phyloP scores from a whole-genome alignment of 2,888 invertebrate species.

The Enoplolaimus lenunculus region DNA sequence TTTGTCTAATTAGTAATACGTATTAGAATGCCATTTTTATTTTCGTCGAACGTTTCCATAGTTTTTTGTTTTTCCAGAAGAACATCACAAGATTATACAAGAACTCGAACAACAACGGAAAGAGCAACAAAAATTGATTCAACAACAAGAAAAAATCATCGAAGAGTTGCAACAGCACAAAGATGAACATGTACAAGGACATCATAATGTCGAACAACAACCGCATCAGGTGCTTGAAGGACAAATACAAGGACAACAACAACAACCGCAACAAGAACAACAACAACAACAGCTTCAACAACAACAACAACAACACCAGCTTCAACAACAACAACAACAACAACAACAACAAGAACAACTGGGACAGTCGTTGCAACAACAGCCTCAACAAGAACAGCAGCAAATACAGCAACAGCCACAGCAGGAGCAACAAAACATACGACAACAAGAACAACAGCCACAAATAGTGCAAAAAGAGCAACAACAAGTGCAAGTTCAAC shows the following conservation, averaged over 20 bases:
- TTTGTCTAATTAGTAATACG: no score
- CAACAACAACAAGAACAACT: neutral
- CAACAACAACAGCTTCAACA: neutral
- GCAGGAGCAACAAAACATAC: neutral
- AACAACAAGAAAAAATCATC: slow-evolving; percentile 38
- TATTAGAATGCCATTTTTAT: no score
- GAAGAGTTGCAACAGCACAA: slow-evolving; percentile 39
- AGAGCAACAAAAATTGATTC: slow-evolving; percentile 35
- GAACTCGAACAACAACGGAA: slow-evolving; percentile 35
- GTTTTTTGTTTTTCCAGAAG: neutral
- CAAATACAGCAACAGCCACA: neutral
- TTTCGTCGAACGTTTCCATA: no score
- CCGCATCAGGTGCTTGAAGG: neutral
- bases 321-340: neutral
- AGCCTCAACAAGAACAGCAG: neutral
- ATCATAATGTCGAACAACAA: no score
- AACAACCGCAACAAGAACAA: neutral
- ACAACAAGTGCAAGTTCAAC: neutral
- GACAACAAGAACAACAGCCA: neutral
- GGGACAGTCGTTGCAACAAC: neutral
- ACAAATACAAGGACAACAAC: neutral
- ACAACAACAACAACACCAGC: neutral
- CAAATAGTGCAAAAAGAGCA: neutral
- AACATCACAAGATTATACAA: slow-evolving; percentile 10
- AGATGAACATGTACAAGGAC: slow-evolving; percentile 24